A percentile compares a stretch with the other conserved stretches of the same genome.
Evolutionary conservation across 2,113 vertebrate genomes (phyloP).

Genomic region (Amphiprion ocellaris): DNA sequence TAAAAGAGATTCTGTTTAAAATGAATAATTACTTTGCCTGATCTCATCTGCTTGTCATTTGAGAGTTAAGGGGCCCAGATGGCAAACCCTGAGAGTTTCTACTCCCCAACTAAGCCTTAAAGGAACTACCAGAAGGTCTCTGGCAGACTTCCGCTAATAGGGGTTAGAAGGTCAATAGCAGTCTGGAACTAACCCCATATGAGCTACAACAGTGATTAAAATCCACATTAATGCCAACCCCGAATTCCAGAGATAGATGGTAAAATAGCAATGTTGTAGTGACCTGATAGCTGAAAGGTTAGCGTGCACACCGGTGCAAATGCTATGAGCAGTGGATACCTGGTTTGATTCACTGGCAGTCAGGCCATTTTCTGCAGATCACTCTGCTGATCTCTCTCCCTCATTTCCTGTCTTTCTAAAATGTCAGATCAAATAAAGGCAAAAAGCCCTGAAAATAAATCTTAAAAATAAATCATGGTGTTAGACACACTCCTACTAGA

Average conservation of each 20-base stretch:
- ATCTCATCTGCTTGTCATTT: neutral
- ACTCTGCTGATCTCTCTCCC: no score
- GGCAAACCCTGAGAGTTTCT: neutral
- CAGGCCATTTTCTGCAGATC: no score
- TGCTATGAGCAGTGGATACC: no score
- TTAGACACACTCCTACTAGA: neutral
- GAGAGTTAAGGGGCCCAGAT: neutral
- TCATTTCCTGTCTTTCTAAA: no score
- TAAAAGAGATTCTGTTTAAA: no score
- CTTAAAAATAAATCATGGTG: no score
- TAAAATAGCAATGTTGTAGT: neutral
- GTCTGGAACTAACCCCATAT: neutral
- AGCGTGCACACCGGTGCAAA: no score
- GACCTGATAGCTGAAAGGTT: no score
- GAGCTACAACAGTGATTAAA: constrained; percentile 7
- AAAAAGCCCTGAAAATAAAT: no score
- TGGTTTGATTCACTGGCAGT: no score
- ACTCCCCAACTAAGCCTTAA: neutral
- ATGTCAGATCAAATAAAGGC: no score
- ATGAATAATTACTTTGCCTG: no score
- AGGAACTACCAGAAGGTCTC: neutral
- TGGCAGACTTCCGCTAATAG: neutral
- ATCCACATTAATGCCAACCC: constrained; percentile 2
- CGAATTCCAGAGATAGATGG: neutral
- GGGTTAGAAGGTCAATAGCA: neutral